These are phyloP conservation scores for Ganaspis sp. DNA, from an alignment of 1,140 invertebrate genomes.

Conservation along the genomic window DNA sequence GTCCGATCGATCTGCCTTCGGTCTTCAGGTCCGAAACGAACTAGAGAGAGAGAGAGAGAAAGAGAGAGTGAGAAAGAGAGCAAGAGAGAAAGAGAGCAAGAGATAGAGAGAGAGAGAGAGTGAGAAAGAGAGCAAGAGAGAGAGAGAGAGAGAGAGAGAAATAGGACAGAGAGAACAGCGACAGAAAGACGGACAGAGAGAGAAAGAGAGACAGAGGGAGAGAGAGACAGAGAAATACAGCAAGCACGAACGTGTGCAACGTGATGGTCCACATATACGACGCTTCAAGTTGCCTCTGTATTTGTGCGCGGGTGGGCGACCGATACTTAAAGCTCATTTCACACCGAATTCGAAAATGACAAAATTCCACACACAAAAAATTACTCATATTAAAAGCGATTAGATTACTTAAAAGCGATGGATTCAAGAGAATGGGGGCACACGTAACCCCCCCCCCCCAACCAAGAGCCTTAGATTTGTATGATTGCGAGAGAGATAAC, in stretches of 20 bases:
- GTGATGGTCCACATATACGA: slow-evolving; percentile 51
- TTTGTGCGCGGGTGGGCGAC: slow-evolving; percentile 54
- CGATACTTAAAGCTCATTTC: slow-evolving; percentile 52
- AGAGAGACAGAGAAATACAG: neutral
- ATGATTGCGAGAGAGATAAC: too few species aligned
- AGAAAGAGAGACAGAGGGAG: too few species aligned
- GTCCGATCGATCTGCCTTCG: slow-evolving; percentile 75
- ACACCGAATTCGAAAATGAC: slow-evolving; percentile 38
- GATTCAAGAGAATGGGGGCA: too few species aligned
- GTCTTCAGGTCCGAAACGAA: slow-evolving; percentile 73
- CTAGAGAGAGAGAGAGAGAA: slow-evolving; percentile 44
- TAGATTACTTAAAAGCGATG: too few species aligned
- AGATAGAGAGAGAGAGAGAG: slow-evolving; percentile 1
- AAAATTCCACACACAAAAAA: too few species aligned
- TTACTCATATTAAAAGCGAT: too few species aligned
- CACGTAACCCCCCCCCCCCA: too few species aligned
- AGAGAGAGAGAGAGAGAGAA: slow-evolving; percentile 2
- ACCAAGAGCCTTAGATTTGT: too few species aligned
- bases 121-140: slow-evolving; percentile 49
- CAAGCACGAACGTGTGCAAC: slow-evolving; percentile 51
- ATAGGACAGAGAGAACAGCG: too few species aligned
- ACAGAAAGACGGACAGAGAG: neutral
- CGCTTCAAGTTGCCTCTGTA: slow-evolving; percentile 37
- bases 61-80: neutral
- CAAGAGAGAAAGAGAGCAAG: slow-evolving; percentile 36